Evolutionary conservation across 2,888 invertebrate genomes (phyloP).

Genomic region (Rotaria socialis): DNA sequence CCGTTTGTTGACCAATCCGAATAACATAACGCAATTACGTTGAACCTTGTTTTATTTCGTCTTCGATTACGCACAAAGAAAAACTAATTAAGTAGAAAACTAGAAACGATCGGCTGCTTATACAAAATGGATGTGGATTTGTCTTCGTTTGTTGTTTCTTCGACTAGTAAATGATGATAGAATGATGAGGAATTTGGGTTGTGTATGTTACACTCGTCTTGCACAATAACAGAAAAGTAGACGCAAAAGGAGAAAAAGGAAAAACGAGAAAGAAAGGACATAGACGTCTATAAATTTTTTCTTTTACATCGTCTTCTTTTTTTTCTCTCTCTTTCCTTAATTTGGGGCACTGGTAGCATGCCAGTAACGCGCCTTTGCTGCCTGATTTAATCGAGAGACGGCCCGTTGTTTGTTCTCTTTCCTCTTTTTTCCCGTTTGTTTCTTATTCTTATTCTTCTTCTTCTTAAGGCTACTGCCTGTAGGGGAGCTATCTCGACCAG

Average conservation of each 20-base stretch:
- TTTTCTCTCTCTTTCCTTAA: background rate
- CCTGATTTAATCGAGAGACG: slow-evolving; percentile 12
- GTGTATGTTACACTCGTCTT: background rate
- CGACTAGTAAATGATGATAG: background rate
- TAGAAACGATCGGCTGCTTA: background rate
- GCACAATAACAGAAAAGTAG: slow-evolving; percentile 13
- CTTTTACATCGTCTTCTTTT: background rate
- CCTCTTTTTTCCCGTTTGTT: background rate
- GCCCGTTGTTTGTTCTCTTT: slow-evolving; percentile 25
- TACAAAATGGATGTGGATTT: background rate
- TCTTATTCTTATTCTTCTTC: background rate
- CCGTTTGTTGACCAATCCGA: background rate
- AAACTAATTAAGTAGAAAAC: background rate
- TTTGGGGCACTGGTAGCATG: background rate
- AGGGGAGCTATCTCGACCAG: background rate
- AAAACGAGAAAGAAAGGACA: slow-evolving; percentile 12
- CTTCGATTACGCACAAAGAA: background rate
- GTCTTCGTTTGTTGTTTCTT: slow-evolving; percentile 1
- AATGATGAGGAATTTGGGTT: slow-evolving; percentile 11
- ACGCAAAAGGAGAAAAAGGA: background rate
- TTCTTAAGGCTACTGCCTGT: background rate
- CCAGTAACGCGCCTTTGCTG: background rate
- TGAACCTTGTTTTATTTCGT: background rate
- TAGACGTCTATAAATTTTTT: background rate
- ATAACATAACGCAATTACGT: background rate